These are phyloP conservation scores for Thryonomys swinderianus DNA, from an alignment of 2,113 vertebrate genomes.

Conservation along the genomic window DNA sequence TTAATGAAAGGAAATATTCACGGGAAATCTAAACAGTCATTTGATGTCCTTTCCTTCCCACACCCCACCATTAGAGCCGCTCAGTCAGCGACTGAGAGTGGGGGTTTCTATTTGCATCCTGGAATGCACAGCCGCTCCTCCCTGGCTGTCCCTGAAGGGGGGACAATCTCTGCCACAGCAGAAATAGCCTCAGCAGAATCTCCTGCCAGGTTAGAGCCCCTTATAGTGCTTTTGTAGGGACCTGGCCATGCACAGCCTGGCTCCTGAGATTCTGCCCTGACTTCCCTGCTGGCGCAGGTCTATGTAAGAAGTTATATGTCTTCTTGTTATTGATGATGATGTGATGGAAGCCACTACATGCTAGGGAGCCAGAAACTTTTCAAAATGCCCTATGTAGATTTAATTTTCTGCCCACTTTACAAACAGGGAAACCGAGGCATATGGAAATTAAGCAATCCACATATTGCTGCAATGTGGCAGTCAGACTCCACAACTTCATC, in stretches of 20 bases:
- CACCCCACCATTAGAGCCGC: neutral
- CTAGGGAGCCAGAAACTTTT: neutral
- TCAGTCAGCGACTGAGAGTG: neutral
- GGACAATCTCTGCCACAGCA: neutral
- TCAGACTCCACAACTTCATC: neutral
- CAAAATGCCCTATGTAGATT: neutral
- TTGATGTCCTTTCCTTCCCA: neutral
- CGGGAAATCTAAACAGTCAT: neutral
- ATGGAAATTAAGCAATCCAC: neutral
- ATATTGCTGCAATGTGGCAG: neutral
- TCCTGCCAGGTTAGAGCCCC: neutral
- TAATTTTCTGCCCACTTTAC: neutral
- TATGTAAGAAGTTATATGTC: neutral
- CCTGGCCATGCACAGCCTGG: rapidly evolving
- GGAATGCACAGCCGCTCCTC: neutral
- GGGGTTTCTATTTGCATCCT: neutral
- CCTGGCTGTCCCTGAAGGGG: too few species aligned
- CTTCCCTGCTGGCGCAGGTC: neutral
- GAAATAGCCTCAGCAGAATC: neutral
- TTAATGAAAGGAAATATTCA: neutral
- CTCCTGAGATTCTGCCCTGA: neutral
- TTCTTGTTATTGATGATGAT: neutral
- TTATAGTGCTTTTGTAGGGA: neutral
- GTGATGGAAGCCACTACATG: neutral
- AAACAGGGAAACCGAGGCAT: neutral